These are phyloP conservation scores for Hoplodrina blanda DNA, from an alignment of 2,888 invertebrate genomes.

Conservation along the genomic window DNA sequence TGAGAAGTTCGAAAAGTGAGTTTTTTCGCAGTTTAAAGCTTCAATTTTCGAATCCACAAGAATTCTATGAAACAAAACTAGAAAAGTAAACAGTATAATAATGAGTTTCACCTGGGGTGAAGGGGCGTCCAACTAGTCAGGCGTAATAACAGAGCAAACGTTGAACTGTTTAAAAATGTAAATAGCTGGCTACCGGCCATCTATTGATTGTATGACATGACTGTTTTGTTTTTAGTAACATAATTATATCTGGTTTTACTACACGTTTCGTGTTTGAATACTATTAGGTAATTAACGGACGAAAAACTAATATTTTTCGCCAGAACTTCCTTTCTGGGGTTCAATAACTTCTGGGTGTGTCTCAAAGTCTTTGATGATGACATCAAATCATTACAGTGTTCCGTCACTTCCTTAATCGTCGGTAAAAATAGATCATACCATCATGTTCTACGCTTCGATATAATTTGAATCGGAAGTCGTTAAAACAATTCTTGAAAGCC, in stretches of 20 bases:
- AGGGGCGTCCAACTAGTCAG: conserved; percentile 2
- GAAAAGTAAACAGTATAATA: conserved; percentile 4
- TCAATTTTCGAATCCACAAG: not conserved
- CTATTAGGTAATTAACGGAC: not conserved
- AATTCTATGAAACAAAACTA: not conserved
- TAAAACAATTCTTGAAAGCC: conserved; percentile 38
- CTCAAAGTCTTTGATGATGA: conserved; percentile 39
- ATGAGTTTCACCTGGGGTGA: not conserved
- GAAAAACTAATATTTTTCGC: conserved; percentile 13
- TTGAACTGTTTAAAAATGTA: conserved; percentile 21
- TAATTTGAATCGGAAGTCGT: conserved; percentile 52
- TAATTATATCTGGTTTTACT: not conserved
- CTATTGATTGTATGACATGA: conserved; percentile 5
- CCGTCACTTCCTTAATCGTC: conserved; percentile 43
- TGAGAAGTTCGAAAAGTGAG: too few relatives aligned
- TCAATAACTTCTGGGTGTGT: conserved; percentile 34
- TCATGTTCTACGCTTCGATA: conserved; percentile 30
- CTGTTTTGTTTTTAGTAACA: conserved; percentile 17
- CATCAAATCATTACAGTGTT: conserved; percentile 42
- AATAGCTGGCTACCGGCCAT: not conserved
- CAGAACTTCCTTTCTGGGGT: conserved; percentile 5
- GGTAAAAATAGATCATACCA: conserved; percentile 44
- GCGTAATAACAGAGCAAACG: not conserved
- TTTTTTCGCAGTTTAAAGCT: too few relatives aligned
- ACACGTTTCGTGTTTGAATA: conserved; percentile 2